Evolutionary conservation across 2,888 invertebrate genomes (phyloP).

Genomic region (Cataglyphis livida): DNA sequence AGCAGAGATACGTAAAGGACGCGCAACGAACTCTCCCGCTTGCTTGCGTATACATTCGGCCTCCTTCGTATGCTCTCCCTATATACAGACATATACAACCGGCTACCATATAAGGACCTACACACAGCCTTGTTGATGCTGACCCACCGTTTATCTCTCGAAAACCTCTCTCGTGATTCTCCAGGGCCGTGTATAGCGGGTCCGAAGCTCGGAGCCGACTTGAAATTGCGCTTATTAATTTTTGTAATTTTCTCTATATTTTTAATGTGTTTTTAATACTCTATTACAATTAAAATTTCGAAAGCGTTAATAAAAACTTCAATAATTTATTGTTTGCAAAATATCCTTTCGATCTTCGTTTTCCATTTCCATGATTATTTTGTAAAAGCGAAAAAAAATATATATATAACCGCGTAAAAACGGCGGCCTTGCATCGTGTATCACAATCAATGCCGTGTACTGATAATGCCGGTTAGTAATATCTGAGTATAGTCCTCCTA

Average conservation of each 20-base stretch:
- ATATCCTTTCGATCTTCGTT: constrained; percentile 1
- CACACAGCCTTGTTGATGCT: constrained; percentile 77
- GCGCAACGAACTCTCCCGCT: constrained; percentile 59
- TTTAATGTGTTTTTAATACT: not conserved
- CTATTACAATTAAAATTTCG: not conserved
- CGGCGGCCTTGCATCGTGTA: constrained; percentile 47
- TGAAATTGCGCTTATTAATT: not conserved
- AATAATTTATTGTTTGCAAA: not conserved
- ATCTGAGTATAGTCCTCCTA: constrained; percentile 45
- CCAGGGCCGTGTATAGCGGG: constrained; percentile 49
- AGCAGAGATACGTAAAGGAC: constrained; percentile 63
- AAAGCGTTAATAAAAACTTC: not conserved
- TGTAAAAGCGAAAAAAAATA: not conserved
- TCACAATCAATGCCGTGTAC: constrained; percentile 29
- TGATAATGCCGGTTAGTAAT: constrained; percentile 56
- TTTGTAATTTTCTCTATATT: not conserved
- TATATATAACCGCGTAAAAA: constrained; percentile 15
- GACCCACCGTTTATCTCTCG: constrained; percentile 75
- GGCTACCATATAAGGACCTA: constrained; percentile 82
- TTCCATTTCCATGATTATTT: not conserved
- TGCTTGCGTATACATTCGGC: constrained; percentile 77
- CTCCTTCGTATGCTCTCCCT: constrained; percentile 79
- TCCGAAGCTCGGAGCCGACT: not conserved
- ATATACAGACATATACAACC: constrained; percentile 79
- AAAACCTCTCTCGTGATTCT: constrained; percentile 65